These are phyloP conservation scores for Talpa occidentalis DNA, from an alignment of 2,113 vertebrate genomes.

Conservation along the genomic window DNA sequence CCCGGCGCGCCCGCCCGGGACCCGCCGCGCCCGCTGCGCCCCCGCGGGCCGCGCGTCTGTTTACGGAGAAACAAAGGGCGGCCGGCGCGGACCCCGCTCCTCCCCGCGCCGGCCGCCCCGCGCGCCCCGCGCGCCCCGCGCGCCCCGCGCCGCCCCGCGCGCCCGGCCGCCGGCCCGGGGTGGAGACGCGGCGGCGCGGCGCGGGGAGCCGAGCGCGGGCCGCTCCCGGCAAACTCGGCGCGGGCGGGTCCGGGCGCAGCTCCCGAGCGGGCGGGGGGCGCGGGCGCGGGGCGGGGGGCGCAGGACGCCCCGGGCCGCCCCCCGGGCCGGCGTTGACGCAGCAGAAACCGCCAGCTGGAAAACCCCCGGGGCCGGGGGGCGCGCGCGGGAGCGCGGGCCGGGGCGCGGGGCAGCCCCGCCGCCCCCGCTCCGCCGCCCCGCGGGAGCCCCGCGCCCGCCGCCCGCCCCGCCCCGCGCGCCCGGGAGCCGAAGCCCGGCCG, in stretches of 20 bases:
- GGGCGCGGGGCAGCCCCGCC: constrained; percentile 33
- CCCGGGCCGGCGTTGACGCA: constrained; percentile 95
- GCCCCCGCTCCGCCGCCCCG: neutral
- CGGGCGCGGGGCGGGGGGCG: constrained; percentile 70
- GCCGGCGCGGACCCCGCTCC: constrained; percentile 63
- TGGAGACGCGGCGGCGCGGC: constrained; percentile 91
- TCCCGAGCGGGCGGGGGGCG: constrained; percentile 49
- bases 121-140: constrained; percentile 58
- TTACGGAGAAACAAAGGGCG: constrained; percentile 86
- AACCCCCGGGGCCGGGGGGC: constrained; percentile 87
- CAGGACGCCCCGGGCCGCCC: constrained; percentile 80
- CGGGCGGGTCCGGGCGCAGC: constrained; percentile 75
- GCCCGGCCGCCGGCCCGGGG: constrained; percentile 80
- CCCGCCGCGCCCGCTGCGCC: constrained; percentile 21
- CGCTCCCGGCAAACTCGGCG: constrained; percentile 79
- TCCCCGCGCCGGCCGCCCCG: constrained; percentile 62
- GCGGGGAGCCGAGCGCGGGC: too few species aligned
- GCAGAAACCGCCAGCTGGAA: constrained; percentile 96
- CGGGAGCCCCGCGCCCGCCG: neutral
- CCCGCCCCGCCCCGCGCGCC: constrained; percentile 50
- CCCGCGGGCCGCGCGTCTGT: constrained; percentile 84
- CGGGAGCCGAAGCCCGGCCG: neutral
- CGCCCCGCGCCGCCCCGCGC: constrained; percentile 49
- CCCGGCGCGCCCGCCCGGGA: constrained; percentile 79
- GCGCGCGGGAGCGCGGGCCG: constrained; percentile 37